A percentile compares a stretch with the other conserved stretches of the same genome.
Evolutionary conservation across 2,888 invertebrate species (phyloP).

Genomic region (Cosmia trapezina): DNA sequence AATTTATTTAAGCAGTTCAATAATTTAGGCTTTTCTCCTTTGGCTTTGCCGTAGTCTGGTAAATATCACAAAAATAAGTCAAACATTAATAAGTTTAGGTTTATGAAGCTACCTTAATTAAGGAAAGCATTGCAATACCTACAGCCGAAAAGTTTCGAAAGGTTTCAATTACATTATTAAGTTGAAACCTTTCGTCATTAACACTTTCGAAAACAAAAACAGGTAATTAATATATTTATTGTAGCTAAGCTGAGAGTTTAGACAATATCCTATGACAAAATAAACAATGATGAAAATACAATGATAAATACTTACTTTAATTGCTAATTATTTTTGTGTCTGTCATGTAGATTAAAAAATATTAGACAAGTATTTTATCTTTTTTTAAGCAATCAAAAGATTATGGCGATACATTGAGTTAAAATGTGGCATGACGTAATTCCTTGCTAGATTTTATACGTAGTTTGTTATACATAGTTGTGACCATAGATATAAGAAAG

Average conservation of each 20-base stretch:
- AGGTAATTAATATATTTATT: slow-evolving; percentile 3
- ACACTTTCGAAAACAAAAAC: background rate
- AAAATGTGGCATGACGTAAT: no score
- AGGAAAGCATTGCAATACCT: background rate
- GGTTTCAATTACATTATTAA: slow-evolving; percentile 3
- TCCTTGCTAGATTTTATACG: no score
- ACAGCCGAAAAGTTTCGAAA: background rate
- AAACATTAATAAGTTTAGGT: background rate
- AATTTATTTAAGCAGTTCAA: no score
- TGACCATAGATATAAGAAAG: no score
- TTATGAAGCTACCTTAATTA: no score
- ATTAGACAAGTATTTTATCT: no score
- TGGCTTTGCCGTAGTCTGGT: background rate
- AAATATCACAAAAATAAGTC: background rate
- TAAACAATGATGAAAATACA: background rate
- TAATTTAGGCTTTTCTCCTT: no score
- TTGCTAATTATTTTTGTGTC: background rate
- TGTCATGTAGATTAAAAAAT: no score
- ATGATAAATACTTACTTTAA: background rate
- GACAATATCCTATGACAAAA: background rate
- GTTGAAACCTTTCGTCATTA: background rate
- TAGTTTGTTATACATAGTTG: no score
- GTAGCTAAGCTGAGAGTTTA: background rate
- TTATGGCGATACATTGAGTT: no score
- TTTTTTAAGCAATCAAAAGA: no score